phyloP scores from a whole-genome alignment of 64 coral and sea anemone species.

The Porites australiensis region DNA sequence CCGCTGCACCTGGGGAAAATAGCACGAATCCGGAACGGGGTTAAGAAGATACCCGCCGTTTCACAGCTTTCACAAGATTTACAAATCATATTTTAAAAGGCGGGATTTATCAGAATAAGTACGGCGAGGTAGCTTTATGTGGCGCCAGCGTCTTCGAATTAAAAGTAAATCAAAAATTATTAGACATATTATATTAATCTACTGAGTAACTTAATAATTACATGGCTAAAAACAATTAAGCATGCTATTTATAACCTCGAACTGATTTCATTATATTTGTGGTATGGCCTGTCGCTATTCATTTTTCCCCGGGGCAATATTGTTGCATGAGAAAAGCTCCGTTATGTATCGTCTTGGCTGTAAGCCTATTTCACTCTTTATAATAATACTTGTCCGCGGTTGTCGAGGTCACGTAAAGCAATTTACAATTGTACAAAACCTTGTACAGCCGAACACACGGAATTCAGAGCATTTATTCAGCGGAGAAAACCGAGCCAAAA shows the following conservation, averaged over 20 bases:
- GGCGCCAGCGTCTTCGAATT: neutral
- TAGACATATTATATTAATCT: neutral
- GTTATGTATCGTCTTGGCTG: neutral
- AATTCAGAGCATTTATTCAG: slow-evolving; percentile 6
- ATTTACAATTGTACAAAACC: neutral
- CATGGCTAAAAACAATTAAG: neutral
- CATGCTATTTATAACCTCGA: neutral
- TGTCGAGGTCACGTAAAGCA: neutral
- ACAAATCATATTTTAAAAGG: neutral
- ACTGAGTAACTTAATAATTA: neutral
- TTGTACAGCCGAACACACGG: neutral
- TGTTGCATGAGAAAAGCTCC: neutral
- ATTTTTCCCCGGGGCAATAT: neutral
- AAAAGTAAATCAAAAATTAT: neutral
- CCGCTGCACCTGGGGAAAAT: no score
- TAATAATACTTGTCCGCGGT: neutral
- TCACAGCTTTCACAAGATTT: neutral
- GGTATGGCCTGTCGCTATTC: neutral
- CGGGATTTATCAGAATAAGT: neutral
- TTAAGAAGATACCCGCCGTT: neutral
- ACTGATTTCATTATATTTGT: neutral
- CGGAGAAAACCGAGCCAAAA: slow-evolving; percentile 1
- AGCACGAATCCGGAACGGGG: no score
- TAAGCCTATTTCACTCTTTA: neutral
- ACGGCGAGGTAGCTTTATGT: neutral